A percentile compares a stretch with the other conserved stretches of the same genome.
phyloP scores from a whole-genome alignment of 2,113 vertebrate genomes.

The Zootoca vivipara region DNA sequence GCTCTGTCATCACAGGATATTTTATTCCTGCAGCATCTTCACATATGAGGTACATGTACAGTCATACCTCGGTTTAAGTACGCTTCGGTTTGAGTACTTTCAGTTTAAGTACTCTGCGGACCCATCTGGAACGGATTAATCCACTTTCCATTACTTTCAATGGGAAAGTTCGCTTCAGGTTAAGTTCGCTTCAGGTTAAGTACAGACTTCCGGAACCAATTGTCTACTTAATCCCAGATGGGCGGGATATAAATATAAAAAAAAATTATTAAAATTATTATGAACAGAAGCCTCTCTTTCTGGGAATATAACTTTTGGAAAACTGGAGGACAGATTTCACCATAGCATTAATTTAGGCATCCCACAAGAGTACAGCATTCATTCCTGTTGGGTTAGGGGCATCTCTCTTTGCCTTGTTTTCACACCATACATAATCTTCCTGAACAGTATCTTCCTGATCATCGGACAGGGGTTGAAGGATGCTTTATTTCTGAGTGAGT shows the following conservation, averaged over 20 bases:
- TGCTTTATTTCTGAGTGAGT: background rate
- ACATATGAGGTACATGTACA: slow-evolving; percentile 21
- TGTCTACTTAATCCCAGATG: no score
- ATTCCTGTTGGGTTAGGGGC: background rate
- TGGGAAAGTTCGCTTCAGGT: no score
- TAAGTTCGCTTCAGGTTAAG: no score
- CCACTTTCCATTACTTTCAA: no score
- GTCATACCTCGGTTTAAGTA: no score
- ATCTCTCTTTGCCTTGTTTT: background rate
- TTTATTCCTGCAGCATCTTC: slow-evolving; percentile 51
- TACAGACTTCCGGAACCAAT: no score
- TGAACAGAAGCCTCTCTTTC: background rate
- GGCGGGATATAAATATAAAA: no score
- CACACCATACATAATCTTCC: background rate
- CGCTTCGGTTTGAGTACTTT: no score
- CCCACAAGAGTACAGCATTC: background rate
- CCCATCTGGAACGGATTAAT: no score
- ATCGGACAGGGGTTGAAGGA: background rate
- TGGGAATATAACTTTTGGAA: background rate
- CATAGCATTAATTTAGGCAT: background rate
- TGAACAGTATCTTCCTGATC: background rate
- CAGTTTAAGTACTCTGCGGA: no score
- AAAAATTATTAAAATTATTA: no score
- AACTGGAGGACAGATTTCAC: background rate
- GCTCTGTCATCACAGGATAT: slow-evolving; percentile 57